Conservation (phyloP, 2,888 invertebrate genomes). For the Lochmaea crataegi region DNA sequence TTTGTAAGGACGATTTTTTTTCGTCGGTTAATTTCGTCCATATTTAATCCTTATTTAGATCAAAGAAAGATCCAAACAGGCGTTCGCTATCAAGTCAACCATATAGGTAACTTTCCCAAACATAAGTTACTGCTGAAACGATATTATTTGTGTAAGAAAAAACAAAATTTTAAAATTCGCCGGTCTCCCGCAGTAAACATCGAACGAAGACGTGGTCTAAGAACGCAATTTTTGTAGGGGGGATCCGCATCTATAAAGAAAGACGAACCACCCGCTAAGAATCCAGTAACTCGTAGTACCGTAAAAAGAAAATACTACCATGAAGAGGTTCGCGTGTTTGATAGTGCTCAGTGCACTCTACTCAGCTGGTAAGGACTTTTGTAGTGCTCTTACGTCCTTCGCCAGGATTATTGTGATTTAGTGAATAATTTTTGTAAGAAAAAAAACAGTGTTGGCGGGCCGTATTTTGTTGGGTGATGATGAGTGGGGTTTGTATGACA, state of each 20-base stretch:
- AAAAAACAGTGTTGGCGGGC: conserved; percentile 10
- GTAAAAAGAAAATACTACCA: conserved; percentile 53
- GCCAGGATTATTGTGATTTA: conserved; percentile 29
- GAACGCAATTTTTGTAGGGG: conserved; percentile 35
- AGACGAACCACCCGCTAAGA: conserved; percentile 54
- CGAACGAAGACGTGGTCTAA: conserved; percentile 16
- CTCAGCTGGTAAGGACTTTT: conserved; percentile 63
- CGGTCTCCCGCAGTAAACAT: conserved; percentile 4
- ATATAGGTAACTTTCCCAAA: background rate
- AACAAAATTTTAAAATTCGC: conserved; percentile 8
- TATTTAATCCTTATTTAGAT: too few relatives aligned
- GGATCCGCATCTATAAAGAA: conserved; percentile 58
- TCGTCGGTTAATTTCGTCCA: too few relatives aligned
- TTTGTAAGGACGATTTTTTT: too few relatives aligned
- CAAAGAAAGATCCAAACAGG: background rate
- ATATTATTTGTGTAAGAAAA: background rate
- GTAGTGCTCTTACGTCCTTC: background rate
- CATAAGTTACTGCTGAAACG: background rate
- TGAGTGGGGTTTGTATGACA: conserved; percentile 20
- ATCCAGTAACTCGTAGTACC: conserved; percentile 56
- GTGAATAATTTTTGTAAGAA: conserved; percentile 23
- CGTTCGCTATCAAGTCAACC: background rate
- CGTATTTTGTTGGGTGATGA: conserved; percentile 16
- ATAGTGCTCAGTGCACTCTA: conserved; percentile 64
- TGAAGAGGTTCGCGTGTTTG: conserved; percentile 64